A percentile compares a stretch with the other conserved stretches of the same genome.
phyloP scores from a whole-genome alignment of 1,140 invertebrate genomes.

The Aphaenogaster ashmeadi region DNA sequence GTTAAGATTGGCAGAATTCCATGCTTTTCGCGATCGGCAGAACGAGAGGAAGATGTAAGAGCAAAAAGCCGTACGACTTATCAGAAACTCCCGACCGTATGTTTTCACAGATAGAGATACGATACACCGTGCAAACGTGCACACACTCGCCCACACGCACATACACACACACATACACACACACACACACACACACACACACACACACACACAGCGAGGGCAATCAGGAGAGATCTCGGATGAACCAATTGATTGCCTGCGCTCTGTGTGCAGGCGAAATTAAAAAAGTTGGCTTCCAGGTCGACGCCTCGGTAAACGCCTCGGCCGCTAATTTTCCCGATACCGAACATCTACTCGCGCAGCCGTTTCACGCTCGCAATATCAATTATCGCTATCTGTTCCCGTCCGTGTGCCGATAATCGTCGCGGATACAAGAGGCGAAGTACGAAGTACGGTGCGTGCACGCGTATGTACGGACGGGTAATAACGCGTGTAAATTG shows the following conservation, averaged over 20 bases:
- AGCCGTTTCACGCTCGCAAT: constrained; percentile 38
- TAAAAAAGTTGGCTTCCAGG: constrained; percentile 59
- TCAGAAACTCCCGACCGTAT: constrained; percentile 23
- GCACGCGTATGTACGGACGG: neutral
- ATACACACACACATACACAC: neutral
- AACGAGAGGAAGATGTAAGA: neutral
- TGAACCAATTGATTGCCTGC: constrained; percentile 47
- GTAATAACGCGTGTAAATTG: constrained; percentile 39
- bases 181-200: too few relatives aligned
- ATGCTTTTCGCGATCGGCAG: constrained; percentile 3
- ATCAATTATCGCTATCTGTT: constrained; percentile 56
- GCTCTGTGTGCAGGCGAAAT: constrained; percentile 45
- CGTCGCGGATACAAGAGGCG: neutral
- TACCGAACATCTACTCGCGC: constrained; percentile 24
- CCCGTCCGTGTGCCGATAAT: constrained; percentile 12
- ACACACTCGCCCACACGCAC: neutral
- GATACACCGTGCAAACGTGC: constrained; percentile 18
- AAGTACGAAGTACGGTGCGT: neutral
- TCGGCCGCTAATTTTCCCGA: constrained; percentile 43
- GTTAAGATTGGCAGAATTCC: constrained; percentile 41
- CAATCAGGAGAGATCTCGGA: constrained; percentile 48
- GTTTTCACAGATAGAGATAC: constrained; percentile 35
- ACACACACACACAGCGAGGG: neutral
- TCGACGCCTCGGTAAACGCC: constrained; percentile 54
- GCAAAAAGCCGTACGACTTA: constrained; percentile 34